These are phyloP conservation scores for Mylabris sibirica DNA, from an alignment of 2,888 invertebrate genomes.

Conservation along the genomic window DNA sequence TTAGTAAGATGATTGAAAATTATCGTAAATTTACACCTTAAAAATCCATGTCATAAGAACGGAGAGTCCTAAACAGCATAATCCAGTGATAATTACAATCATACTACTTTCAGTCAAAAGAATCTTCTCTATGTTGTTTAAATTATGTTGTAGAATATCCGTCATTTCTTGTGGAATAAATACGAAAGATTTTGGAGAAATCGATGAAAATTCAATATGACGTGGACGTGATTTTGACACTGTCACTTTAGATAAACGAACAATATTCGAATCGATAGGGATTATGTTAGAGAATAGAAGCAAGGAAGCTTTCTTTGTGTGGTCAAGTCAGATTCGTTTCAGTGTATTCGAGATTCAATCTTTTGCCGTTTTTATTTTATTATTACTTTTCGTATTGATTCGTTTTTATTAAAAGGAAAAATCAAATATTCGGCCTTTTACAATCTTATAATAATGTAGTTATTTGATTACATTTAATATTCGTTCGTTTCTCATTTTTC, in stretches of 20 bases:
- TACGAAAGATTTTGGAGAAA: not conserved
- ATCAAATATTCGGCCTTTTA: not conserved
- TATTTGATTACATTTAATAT: not conserved
- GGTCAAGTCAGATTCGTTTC: too few species aligned
- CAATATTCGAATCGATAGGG: not conserved
- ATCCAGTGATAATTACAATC: not conserved
- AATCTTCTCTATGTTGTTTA: not conserved
- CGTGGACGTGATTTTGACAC: not conserved
- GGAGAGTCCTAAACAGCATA: not conserved
- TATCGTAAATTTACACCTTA: not conserved
- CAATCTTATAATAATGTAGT: not conserved
- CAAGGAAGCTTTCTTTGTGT: not conserved
- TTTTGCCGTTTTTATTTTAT: too few species aligned
- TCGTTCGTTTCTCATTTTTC: not conserved
- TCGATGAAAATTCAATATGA: not conserved
- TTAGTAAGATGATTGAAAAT: not conserved
- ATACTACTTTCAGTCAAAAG: not conserved
- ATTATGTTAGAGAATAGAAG: too few species aligned
- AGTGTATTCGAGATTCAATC: too few species aligned
- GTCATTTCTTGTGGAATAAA: not conserved
- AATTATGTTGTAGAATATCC: not conserved
- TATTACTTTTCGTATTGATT: not conserved
- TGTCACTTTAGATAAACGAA: not conserved
- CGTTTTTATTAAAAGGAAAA: not conserved
- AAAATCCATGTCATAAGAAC: not conserved